Base-by-base conservation (phyloP, 2,888 invertebrate species). In the Saturnia japonica region DNA sequence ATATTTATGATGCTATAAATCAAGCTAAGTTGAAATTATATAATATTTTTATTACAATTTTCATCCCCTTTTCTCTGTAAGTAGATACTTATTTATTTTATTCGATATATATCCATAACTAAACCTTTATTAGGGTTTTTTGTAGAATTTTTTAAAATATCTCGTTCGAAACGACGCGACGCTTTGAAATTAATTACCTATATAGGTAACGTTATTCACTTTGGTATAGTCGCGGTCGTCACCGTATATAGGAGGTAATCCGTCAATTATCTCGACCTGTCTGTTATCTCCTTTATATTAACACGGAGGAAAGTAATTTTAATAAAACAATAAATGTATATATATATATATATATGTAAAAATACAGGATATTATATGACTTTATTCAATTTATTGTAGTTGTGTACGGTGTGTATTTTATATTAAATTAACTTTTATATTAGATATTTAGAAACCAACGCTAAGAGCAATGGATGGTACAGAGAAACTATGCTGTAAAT, bases 31-130 rank as follows among this genome's bases (percentile, higher is more conserved):
- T 22, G 9, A 28, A 7, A 1, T 60, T 25, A 28, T 25, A 60
- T 60, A 60, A 28, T 60, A 60, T 60, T 54, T 54, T 54, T 54
- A 54, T 22, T 54, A 22, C 22, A 22, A 54, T 54, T n/a, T 22
- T 22, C 11, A 11, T 22, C 54, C n/a, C 54, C 54, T 54, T 54
- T 54, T 11, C 54, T 54, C 22, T 9, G 54, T 22, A 9, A 22
- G 19, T n/a, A 22, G n/a, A n/a, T 22, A 22, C 11, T 54, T 54
- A 22, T 34, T 34, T 34, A 34, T 34, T 34, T 34, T 34, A 34
- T 34, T 34, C 34, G 34, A 6, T 54, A 19, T 54, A 22, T 54
- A 22, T 22, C 0, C 51, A 47, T 47, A 14, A 47, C 16, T 47
- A 16, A 47, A 1, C 51, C n/a, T 1, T 51, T 22, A 9, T 22